Evolutionary conservation across 2,888 invertebrate genomes (phyloP), one percentile per base, ranked within the genome.

Genomic region (Spilarctia lutea): DNA sequence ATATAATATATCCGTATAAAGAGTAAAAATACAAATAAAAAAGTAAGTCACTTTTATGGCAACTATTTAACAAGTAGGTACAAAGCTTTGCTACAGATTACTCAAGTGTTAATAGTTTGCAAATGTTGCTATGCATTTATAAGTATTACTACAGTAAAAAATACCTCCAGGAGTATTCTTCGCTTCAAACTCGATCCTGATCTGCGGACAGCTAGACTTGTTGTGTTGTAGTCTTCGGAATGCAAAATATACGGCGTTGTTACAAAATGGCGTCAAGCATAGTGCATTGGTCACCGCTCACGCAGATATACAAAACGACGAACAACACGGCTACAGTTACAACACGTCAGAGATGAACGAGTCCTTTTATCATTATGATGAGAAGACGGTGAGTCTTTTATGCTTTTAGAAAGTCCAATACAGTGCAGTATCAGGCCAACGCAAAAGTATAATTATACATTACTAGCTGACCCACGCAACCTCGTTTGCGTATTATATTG

Each of bases 181-280:
- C 83, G 94, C 93, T 0, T 86, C 90, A 1, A 94, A 94, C 79
- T 89, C 94, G 0, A 94, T 95, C 72, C 79, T 95, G 3, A 88
- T 95, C 52, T 95, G 95, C 84, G 95, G 95, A 0, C 95, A 95
- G 83, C 76, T 95, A n/a, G 95, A 95, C 71, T 76, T 95, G 0
- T 76, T 94, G 0, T 94, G 94, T 85, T 95, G 95, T 81, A 91
- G 93, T 52, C 84, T 95, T 0, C 91, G 94, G 56, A 95, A 95
- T 80, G 88, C 84, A 2, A 91, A 94, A 2, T 93, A 89, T 85
- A 92, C 95, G 0, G 94, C 92, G 0, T 80, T 94, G 65, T 83
- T 95, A 63, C 86, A 83, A 67, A 74, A 77, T 2, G 94, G 92
- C 0, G 90, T 91, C 6, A 77, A 72, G 3, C 91, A 94, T 72